These are phyloP conservation scores for Spheniscus mendiculus DNA, from an alignment of 2,113 vertebrate genomes.

Conservation along the genomic window DNA sequence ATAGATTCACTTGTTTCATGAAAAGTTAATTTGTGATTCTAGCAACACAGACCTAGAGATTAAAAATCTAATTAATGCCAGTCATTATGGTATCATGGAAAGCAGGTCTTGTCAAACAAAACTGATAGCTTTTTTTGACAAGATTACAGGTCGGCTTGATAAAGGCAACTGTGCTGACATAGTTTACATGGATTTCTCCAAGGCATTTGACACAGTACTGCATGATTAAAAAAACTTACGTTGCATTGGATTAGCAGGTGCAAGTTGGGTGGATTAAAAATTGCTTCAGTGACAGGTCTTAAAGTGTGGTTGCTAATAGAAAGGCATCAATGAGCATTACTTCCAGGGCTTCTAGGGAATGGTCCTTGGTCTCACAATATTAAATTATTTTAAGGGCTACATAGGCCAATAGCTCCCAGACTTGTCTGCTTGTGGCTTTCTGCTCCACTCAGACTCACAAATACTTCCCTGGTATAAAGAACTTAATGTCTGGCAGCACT, in stretches of 20 bases:
- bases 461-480: background rate
- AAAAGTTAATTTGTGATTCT: constrained; percentile 28
- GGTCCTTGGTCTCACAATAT: background rate
- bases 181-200: constrained; percentile 47
- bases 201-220: background rate
- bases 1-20: background rate
- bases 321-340: background rate
- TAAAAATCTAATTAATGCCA: constrained; percentile 46
- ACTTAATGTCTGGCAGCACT: background rate
- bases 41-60: constrained; percentile 9
- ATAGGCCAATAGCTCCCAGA: background rate
- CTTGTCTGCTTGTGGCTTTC: background rate
- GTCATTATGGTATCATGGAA: constrained; percentile 4
- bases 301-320: background rate
- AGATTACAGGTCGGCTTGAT: constrained; percentile 21
- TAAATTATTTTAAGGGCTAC: background rate
- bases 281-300: background rate
- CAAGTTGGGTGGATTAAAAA: background rate
- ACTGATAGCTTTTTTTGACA: constrained; percentile 1
- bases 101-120: constrained; percentile 10
- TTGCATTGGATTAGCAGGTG: background rate
- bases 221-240: background rate
- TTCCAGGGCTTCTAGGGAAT: background rate
- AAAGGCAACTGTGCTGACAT: constrained; percentile 24
- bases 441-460: background rate